Evolutionary conservation across 2,888 invertebrate species (phyloP).

Genomic region (Cryptocephalus primarius): DNA sequence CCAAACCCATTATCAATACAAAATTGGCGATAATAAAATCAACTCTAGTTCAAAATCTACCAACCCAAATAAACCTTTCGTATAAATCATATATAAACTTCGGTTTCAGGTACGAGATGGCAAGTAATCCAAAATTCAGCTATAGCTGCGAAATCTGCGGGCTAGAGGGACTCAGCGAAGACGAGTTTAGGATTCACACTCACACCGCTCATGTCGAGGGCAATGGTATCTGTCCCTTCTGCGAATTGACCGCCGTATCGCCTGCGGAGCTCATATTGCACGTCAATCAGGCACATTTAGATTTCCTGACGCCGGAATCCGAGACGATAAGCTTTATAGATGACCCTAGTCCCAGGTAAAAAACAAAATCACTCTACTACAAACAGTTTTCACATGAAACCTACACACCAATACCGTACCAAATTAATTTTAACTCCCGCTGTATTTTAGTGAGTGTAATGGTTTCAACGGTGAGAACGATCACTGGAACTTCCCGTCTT

Average conservation of each 20-base stretch:
- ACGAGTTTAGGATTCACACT: constrained; percentile 69
- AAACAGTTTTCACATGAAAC: too few relatives aligned
- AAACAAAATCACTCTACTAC: background rate
- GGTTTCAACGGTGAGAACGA: constrained; percentile 24
- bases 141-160: constrained; percentile 78
- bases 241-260: constrained; percentile 62
- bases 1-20: too few relatives aligned
- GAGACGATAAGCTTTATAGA: constrained; percentile 70
- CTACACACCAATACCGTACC: background rate
- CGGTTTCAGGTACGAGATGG: constrained; percentile 23
- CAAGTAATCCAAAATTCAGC: constrained; percentile 40
- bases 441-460: constrained; percentile 26
- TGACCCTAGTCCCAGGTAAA: constrained; percentile 44
- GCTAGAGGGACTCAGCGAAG: constrained; percentile 67
- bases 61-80: too few relatives aligned
- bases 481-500: constrained; percentile 24
- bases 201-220: constrained; percentile 69
- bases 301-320: constrained; percentile 69
- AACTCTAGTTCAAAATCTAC: too few relatives aligned
- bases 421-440: background rate
- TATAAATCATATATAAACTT: too few relatives aligned
- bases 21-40: too few relatives aligned
- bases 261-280: constrained; percentile 67
- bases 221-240: constrained; percentile 70
- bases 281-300: constrained; percentile 75